These are phyloP conservation scores for Cnemophilus loriae DNA, from an alignment of 2,113 vertebrate species.

Conservation along the genomic window DNA sequence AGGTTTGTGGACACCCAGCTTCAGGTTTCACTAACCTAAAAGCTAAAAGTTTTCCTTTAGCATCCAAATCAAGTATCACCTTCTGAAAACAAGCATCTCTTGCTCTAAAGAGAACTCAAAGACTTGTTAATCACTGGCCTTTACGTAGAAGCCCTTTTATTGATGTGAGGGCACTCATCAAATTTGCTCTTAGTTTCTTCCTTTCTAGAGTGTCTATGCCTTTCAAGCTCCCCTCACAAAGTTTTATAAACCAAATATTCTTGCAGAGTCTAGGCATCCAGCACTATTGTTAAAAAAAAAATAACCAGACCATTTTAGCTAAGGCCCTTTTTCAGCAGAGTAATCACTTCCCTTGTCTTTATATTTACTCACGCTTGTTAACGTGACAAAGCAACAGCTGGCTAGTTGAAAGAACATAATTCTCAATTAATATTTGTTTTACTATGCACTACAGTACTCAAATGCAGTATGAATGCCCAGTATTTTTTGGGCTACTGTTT, in stretches of 20 bases:
- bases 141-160: rapidly evolving
- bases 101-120: neutral
- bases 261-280: neutral
- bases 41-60: neutral
- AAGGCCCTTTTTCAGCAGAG: neutral
- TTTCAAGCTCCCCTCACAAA: neutral
- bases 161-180: neutral
- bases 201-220: neutral
- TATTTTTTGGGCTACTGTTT: neutral
- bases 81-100: neutral
- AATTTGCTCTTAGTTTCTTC: neutral
- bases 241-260: neutral
- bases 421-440: neutral
- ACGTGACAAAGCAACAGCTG: neutral
- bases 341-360: neutral
- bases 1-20: neutral
- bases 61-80: neutral
- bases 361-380: neutral
- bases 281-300: neutral
- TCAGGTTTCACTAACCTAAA: neutral
- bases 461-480: neutral
- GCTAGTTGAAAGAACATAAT: neutral
- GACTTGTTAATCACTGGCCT: neutral
- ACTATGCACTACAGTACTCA: neutral
- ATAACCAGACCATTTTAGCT: neutral